phyloP scores from a whole-genome alignment of 2,797 vertebrate species.

The Sus cebifrons region DNA sequence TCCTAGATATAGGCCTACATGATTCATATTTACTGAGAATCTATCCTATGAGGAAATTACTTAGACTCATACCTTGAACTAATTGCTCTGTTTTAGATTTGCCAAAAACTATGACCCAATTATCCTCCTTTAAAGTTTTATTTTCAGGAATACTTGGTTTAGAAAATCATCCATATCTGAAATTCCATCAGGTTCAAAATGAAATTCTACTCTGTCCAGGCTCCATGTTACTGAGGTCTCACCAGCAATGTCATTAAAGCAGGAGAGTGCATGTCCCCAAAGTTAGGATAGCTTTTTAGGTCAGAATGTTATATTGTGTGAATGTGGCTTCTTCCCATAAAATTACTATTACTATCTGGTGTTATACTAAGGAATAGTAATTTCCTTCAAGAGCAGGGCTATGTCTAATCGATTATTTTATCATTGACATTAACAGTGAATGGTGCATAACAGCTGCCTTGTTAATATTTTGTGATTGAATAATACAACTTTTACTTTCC shows the following conservation, averaged over 20 bases:
- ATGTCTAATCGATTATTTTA: neutral
- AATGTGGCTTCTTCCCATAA: neutral
- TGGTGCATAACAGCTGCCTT: neutral
- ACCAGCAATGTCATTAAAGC: rapidly evolving
- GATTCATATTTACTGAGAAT: neutral
- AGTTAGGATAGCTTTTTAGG: neutral
- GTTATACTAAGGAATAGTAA: neutral
- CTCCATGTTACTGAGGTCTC: neutral
- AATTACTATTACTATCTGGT: neutral
- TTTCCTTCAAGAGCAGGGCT: neutral
- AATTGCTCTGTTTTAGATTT: neutral
- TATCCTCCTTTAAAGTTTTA: neutral
- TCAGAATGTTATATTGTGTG: neutral
- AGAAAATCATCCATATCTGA: neutral
- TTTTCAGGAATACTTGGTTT: neutral
- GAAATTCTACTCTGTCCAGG: neutral
- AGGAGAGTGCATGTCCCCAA: neutral
- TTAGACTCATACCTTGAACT: neutral
- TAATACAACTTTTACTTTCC: neutral
- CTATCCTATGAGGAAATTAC: neutral
- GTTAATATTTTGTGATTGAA: slow-evolving; percentile 28
- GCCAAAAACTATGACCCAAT: neutral
- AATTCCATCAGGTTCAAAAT: neutral
- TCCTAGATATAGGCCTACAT: neutral
- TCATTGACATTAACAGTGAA: neutral